Evolutionary conservation across 2,797 vertebrate species (phyloP).

Genomic region (Vespertilio murinus): DNA sequence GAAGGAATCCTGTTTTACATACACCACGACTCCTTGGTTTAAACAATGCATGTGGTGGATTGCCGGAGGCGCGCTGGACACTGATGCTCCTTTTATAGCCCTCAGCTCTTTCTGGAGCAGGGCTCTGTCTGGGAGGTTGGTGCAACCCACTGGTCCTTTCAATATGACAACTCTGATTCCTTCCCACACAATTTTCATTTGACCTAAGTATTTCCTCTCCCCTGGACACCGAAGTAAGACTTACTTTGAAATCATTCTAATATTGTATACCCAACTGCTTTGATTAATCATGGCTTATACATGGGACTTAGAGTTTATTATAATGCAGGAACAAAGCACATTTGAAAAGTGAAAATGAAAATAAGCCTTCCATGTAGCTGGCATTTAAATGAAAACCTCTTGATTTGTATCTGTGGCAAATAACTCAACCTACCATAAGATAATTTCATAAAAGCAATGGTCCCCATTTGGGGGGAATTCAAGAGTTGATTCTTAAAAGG

Average conservation of each 20-base stretch:
- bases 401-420: constrained; percentile 38
- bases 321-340: neutral
- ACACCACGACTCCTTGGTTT: neutral
- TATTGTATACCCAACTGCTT: constrained; percentile 45
- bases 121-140: neutral
- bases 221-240: neutral
- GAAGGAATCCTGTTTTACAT: neutral
- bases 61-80: neutral
- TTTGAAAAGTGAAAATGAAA: constrained; percentile 47
- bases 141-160: neutral
- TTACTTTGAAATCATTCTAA: constrained; percentile 64
- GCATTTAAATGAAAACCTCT: constrained; percentile 31
- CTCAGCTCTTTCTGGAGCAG: neutral
- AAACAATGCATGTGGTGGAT: neutral
- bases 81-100: neutral
- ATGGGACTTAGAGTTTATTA: constrained; percentile 48
- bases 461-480: neutral
- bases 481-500: constrained; percentile 27
- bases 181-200: constrained; percentile 13
- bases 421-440: neutral
- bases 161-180: neutral
- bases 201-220: neutral
- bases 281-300: constrained; percentile 54
- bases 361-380: neutral
- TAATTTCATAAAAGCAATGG: neutral